Evolutionary conservation across 2,797 vertebrate genomes (phyloP), one percentile per base, ranked within the genome.

Genomic region (Triplophysa bombifrons): DNA sequence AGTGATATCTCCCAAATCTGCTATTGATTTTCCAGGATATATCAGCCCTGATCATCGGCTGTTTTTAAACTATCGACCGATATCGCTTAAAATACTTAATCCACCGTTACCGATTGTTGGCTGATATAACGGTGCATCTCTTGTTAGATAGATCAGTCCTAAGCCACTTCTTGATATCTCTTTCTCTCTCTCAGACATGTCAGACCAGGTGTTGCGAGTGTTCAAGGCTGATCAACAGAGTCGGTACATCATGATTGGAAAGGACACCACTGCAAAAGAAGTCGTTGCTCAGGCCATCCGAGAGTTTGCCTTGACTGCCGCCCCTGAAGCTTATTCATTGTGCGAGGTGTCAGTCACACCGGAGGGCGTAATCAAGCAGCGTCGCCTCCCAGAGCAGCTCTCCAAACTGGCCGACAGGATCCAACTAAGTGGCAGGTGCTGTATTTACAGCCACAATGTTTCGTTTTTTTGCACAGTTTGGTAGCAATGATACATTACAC

Each of bases 191-290:
- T 7, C 89, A 99, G 98, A 99, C 82, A 92, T 99, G 87, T 97
- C 98, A 9, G 98, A 99, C 86, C 97, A 99, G 87, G 98, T 99
- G 3, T 87, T 99, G 70, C 92, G 97, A 46, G 98, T 99, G 84
- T 99, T 99, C 87, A 99, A 98, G 86, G 98, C 97, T 0, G 98
- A 99, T 88, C 98, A 99, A 91, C 97, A 99, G 89, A 99, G 97
- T 72, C 96, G 98, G 9, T 99, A 99, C 90, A 97, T 99, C 87
- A 99, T 99, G 97, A 99, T 99, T 83, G 97, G 98, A 79, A 98
- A 98, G 85, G 98, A 99, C 89, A 98, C 97, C 0, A 99, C 97
- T 0, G 98, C 98, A 0, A 98, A 98, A 85, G 98, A 99, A 87
- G 98, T 99, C 77, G 98, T 99, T 46, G 88, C 95, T 76, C 97